Conservation (phyloP, 1,140 invertebrate species). For the Anthonomus grandis region DNA sequence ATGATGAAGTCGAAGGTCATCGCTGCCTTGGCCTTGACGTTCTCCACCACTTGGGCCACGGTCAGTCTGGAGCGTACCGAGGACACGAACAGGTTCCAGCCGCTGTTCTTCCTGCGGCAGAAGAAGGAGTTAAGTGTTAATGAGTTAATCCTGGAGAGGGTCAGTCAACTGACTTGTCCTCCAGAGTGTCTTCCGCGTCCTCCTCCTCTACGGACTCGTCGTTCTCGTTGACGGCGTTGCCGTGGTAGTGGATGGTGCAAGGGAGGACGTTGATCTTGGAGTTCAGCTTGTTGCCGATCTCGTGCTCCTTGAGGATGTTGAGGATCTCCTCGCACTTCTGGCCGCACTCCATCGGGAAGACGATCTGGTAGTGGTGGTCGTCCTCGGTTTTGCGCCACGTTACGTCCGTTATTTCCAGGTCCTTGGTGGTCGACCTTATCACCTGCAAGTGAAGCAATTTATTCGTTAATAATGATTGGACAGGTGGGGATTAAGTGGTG, state of each 20-base stretch:
- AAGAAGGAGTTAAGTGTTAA: no score
- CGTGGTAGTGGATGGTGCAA: slow-evolving; percentile 48
- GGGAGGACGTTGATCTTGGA: slow-evolving; percentile 50
- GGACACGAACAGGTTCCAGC: slow-evolving; percentile 57
- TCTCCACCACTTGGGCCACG: slow-evolving; percentile 67
- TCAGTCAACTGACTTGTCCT: no score
- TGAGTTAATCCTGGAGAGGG: no score
- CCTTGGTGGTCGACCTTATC: slow-evolving; percentile 13
- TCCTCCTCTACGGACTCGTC: slow-evolving; percentile 19
- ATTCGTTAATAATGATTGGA: not conserved
- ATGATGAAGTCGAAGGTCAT: slow-evolving; percentile 74
- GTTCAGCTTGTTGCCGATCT: slow-evolving; percentile 43
- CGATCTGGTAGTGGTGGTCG: slow-evolving; percentile 44
- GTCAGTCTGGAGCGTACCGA: slow-evolving; percentile 62
- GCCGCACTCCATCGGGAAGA: slow-evolving; percentile 47
- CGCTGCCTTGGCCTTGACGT: slow-evolving; percentile 60
- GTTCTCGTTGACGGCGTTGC: slow-evolving; percentile 20
- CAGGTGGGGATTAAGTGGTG: not conserved
- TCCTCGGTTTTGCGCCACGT: slow-evolving; percentile 31
- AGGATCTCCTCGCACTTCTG: slow-evolving; percentile 48
- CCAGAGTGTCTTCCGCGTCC: no score
- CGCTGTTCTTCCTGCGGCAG: slow-evolving; percentile 43
- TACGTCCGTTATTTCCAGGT: slow-evolving; percentile 24
- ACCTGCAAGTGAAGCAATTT: slow-evolving; percentile 12
- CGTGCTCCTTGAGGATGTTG: slow-evolving; percentile 45